A percentile compares a stretch with the other conserved stretches of the same genome.
Evolutionary conservation across 2,797 vertebrate genomes (phyloP).

Genomic region (Amphiprion clarkii): DNA sequence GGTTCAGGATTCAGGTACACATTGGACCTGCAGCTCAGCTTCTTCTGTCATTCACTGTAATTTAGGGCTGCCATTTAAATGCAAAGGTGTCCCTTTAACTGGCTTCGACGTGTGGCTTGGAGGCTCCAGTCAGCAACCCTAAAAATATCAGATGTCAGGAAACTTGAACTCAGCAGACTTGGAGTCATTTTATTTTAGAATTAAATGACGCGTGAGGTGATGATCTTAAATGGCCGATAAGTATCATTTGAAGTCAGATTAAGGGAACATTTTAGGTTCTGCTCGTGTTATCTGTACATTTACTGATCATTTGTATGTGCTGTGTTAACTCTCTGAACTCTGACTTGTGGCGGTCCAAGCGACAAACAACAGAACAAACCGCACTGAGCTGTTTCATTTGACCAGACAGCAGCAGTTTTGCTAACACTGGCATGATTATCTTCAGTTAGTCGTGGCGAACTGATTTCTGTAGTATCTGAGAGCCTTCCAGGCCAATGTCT

Average conservation of each 20-base stretch:
- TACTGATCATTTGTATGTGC: no score
- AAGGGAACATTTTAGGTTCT: neutral
- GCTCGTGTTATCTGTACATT: neutral
- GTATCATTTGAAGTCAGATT: no score
- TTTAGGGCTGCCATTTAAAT: neutral
- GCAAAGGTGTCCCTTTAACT: slow-evolving; percentile 18
- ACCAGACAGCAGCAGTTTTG: neutral
- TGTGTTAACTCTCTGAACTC: neutral
- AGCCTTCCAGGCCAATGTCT: no score
- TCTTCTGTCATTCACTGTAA: neutral
- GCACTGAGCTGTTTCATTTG: no score
- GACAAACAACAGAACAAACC: neutral
- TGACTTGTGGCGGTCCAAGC: neutral
- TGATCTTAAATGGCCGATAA: neutral
- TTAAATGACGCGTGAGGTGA: neutral
- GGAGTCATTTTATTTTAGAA: neutral
- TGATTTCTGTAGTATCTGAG: neutral
- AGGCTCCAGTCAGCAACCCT: slow-evolving; percentile 16
- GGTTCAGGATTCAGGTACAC: neutral
- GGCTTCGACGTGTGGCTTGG: neutral
- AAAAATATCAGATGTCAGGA: slow-evolving; percentile 46
- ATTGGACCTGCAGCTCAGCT: neutral
- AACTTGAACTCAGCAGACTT: neutral
- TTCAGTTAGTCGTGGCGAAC: neutral
- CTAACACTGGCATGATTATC: neutral